A percentile compares a stretch with the other conserved stretches of the same genome.
Conservation (phyloP, 1,140 invertebrate genomes). For the Brachionus koreanus region DNA sequence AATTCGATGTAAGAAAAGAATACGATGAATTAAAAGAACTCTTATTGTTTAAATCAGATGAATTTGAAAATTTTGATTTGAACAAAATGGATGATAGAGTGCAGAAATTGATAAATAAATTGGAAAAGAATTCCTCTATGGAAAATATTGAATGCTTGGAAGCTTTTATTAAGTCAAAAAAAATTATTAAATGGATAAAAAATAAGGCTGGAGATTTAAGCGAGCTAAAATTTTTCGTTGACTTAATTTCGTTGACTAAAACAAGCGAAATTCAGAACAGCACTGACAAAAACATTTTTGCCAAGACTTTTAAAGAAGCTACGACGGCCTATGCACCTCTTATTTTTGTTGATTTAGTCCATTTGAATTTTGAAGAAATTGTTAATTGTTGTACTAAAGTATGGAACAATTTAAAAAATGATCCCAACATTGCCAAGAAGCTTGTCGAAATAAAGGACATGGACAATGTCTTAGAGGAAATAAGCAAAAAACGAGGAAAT, state of each 20-base stretch:
- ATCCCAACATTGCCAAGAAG: constrained; percentile 50
- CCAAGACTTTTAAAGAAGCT: constrained; percentile 49
- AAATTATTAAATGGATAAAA: constrained; percentile 50
- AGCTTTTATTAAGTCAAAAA: constrained; percentile 47
- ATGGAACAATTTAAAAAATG: constrained; percentile 49
- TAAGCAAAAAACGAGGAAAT: constrained; percentile 52
- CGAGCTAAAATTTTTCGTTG: constrained; percentile 55
- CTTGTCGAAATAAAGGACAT: constrained; percentile 50
- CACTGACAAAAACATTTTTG: constrained; percentile 45
- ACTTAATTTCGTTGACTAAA: constrained; percentile 52
- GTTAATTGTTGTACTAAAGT: constrained; percentile 49
- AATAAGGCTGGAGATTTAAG: constrained; percentile 48
- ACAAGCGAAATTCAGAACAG: constrained; percentile 50
- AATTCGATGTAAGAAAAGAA: background rate
- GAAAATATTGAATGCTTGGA: constrained; percentile 47
- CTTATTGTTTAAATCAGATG: background rate
- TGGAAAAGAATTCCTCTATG: background rate
- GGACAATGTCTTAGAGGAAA: constrained; percentile 49
- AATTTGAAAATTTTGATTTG: constrained; percentile 27
- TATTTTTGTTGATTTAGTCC: constrained; percentile 50
- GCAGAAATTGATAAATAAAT: background rate
- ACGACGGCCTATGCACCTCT: constrained; percentile 53
- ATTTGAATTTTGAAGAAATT: constrained; percentile 48
- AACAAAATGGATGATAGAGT: background rate
- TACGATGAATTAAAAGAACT: background rate